phyloP scores from a whole-genome alignment of 2,113 vertebrate genomes.

The Ophthalmolycus amberensis region DNA sequence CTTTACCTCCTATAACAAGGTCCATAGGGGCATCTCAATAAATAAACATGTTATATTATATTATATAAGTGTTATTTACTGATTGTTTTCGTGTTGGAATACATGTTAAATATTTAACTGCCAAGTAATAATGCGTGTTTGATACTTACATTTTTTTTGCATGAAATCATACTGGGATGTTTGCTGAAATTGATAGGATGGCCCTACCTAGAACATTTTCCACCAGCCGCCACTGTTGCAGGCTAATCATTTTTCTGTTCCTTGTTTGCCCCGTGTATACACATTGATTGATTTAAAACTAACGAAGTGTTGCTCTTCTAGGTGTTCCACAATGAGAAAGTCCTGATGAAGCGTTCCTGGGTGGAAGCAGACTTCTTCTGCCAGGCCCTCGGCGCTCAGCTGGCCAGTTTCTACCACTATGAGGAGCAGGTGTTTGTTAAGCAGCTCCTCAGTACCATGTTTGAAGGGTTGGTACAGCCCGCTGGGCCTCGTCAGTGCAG shows the following conservation, averaged over 20 bases:
- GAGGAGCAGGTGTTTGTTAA: slow-evolving; percentile 92
- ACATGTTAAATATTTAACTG: too few species aligned
- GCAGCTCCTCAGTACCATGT: slow-evolving; percentile 88
- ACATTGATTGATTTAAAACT: not conserved
- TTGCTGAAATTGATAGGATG: too few species aligned
- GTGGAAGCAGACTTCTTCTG: slow-evolving; percentile 92
- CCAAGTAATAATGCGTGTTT: too few species aligned
- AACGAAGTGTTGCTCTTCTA: slow-evolving; percentile 63
- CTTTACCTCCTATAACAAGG: too few species aligned
- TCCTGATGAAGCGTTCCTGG: slow-evolving; percentile 94
- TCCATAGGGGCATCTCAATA: too few species aligned
- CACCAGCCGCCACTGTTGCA: too few species aligned
- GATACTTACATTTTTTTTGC: too few species aligned
- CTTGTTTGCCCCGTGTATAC: not conserved
- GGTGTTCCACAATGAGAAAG: slow-evolving; percentile 95
- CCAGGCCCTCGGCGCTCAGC: slow-evolving; percentile 91
- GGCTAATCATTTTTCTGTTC: not conserved
- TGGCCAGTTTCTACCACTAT: slow-evolving; percentile 92
- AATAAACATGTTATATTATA: too few species aligned
- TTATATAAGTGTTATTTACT: too few species aligned
- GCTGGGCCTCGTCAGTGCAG: slow-evolving; percentile 33
- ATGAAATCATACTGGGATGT: too few species aligned
- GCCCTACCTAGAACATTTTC: too few species aligned
- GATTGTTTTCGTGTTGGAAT: too few species aligned
- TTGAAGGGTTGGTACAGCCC: slow-evolving; percentile 86